Evolutionary conservation across 2,888 invertebrate species (phyloP), one percentile per base, ranked within the genome.

Genomic region (Caradrina kadenii): DNA sequence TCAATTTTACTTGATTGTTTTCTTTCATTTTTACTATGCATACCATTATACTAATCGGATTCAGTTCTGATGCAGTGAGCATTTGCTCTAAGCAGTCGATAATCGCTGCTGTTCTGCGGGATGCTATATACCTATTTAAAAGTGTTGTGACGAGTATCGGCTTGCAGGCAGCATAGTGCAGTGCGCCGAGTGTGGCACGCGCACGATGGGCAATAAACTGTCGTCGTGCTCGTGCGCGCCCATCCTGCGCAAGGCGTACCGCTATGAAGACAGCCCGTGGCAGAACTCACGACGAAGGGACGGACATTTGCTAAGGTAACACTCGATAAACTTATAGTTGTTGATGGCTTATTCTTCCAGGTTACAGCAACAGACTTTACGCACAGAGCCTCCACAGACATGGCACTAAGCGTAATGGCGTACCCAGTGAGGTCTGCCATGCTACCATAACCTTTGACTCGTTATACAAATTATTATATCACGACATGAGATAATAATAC

Each of bases 191-290:
- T 96, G 96, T 90, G 96, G 96, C 88, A 93, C 96, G 93, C 96
- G 97, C 96, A 97, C 97, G 93, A 99, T 99, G 99, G 99, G 99
- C 96, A 99, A 99, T 97, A 99, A 99, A 97, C 96, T 99, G 93
- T 98, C 98, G 94, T 98, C 98, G 96, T 99, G 99, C 96, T 98
- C 99, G 90, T 99, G 99, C 96, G 99, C 99, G 90, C 99, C 99
- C 90, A 97, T 99, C 93, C 98, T 99, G 96, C 98, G 99, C 96
- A 99, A 99, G 97, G 98, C 98, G 92, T 99, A 99, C 96, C 98
- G 99, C 92, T 98, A 99, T 96, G 99, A 98, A 96, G 98, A 99
- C 96, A 98, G 99, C 93, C 99, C 99, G 93, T 99, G 98, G 98
- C 98, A 98, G 96, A 98, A 98, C 91, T 98, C 98, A 79, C 96